phyloP scores from a whole-genome alignment of 2,888 invertebrate genomes.

The Clivina fossor region DNA sequence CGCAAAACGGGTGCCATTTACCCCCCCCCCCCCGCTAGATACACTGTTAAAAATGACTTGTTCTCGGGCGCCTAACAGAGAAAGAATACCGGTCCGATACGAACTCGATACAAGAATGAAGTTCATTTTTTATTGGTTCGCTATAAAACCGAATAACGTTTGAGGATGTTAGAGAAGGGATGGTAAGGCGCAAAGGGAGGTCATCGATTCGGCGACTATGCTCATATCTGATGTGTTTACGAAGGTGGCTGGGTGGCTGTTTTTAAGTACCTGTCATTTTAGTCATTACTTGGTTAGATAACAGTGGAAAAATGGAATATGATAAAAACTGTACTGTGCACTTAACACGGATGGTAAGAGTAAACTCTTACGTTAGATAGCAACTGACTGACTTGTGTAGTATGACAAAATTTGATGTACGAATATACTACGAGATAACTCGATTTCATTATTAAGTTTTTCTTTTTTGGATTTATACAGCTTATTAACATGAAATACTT shows the following conservation, averaged over 20 bases:
- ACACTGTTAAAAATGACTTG: slow-evolving; percentile 30
- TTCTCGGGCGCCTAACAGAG: slow-evolving; percentile 18
- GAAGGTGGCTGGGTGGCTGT: slow-evolving; percentile 26
- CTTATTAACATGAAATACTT: too few species aligned
- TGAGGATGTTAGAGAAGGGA: background rate
- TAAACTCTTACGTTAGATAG: too few species aligned
- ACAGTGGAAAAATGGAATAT: slow-evolving; percentile 42
- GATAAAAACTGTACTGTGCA: slow-evolving; percentile 39
- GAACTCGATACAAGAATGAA: slow-evolving; percentile 31
- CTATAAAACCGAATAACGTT: slow-evolving; percentile 34
- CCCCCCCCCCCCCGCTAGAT: too few species aligned
- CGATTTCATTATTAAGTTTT: too few species aligned
- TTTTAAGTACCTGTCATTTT: slow-evolving; percentile 44
- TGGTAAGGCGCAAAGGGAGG: background rate
- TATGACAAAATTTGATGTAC: too few species aligned
- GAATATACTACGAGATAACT: too few species aligned
- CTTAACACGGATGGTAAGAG: too few species aligned
- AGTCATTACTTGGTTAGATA: slow-evolving; percentile 44
- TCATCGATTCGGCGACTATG: slow-evolving; percentile 19
- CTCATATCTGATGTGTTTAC: slow-evolving; percentile 33
- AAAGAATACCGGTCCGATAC: slow-evolving; percentile 18
- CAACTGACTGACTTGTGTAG: too few species aligned
- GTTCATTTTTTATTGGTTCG: slow-evolving; percentile 40
- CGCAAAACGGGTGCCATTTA: slow-evolving; percentile 12
- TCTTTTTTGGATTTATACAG: too few species aligned